Percentiles rank a stretch among this genome's conserved stretches.
phyloP scores from a whole-genome alignment of 1,140 invertebrate genomes.

The Calephelis nemesis region DNA sequence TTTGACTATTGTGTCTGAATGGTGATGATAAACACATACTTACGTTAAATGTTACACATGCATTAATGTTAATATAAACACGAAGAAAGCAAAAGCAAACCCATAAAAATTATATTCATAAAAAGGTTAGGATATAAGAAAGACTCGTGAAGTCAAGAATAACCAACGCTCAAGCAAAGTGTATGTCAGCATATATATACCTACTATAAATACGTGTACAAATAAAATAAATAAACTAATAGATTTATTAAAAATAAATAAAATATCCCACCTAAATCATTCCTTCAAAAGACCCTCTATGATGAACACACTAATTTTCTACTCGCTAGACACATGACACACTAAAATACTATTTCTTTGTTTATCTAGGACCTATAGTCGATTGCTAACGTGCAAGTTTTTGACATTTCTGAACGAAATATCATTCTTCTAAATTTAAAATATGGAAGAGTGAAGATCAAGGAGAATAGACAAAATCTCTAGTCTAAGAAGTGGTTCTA shows the following conservation, averaged over 20 bases:
- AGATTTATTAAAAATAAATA: conserved; percentile 23
- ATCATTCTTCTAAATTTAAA: conserved; percentile 59
- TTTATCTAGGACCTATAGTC: conserved; percentile 54
- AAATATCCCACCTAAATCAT: conserved; percentile 61
- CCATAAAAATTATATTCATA: conserved; percentile 25
- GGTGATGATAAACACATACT: conserved; percentile 19
- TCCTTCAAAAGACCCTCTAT: conserved; percentile 42
- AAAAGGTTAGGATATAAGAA: conserved; percentile 28
- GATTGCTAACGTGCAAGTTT: conserved; percentile 67
- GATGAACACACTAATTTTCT: conserved; percentile 38
- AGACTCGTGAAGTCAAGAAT: conserved; percentile 11
- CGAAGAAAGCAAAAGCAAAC: conserved; percentile 33
- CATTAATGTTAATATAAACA: conserved; percentile 28
- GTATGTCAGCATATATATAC: conserved; percentile 18
- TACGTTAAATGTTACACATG: conserved; percentile 31
- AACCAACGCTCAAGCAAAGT: conserved; percentile 19
- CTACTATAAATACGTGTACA: conserved; percentile 39
- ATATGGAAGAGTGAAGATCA: conserved; percentile 77
- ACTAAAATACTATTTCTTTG: conserved; percentile 55
- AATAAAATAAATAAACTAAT: conserved; percentile 45
- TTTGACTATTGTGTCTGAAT: not conserved
- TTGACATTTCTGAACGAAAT: conserved; percentile 50
- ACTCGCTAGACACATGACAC: conserved; percentile 61
- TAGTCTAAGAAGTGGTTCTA: conserved; percentile 44
- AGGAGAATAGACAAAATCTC: conserved; percentile 51